Conservation (phyloP, 2,797 vertebrate species). For the Natrix natrix region DNA sequence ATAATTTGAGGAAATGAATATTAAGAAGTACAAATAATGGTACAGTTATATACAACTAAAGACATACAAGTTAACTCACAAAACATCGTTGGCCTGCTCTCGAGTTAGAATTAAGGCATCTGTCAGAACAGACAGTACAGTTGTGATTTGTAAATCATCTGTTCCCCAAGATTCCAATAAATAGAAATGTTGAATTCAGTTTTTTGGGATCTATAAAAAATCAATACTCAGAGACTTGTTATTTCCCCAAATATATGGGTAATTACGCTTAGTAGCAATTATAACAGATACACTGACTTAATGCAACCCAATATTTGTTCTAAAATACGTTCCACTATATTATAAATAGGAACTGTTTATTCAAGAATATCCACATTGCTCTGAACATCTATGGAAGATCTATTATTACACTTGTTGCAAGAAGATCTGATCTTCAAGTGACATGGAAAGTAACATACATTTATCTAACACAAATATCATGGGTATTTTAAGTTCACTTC, state of each 20-base stretch:
- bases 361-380: background rate
- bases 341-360: background rate
- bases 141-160: background rate
- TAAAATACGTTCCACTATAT: background rate
- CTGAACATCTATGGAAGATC: background rate
- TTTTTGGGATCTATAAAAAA: background rate
- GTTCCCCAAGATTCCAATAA: background rate
- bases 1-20: background rate
- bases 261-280: background rate
- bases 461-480: background rate
- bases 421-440: background rate
- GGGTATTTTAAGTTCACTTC: background rate
- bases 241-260: background rate
- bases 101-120: too few relatives aligned
- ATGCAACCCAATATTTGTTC: background rate
- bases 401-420: background rate
- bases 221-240: background rate
- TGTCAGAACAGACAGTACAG: background rate
- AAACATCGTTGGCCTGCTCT: too few relatives aligned
- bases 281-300: accelerated
- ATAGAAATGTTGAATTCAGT: background rate
- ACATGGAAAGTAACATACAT: background rate
- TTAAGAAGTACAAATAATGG: background rate
- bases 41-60: too few relatives aligned
- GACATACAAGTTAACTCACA: background rate